Conservation (phyloP, 2,113 vertebrate genomes). For the Nibea albiflora region DNA sequence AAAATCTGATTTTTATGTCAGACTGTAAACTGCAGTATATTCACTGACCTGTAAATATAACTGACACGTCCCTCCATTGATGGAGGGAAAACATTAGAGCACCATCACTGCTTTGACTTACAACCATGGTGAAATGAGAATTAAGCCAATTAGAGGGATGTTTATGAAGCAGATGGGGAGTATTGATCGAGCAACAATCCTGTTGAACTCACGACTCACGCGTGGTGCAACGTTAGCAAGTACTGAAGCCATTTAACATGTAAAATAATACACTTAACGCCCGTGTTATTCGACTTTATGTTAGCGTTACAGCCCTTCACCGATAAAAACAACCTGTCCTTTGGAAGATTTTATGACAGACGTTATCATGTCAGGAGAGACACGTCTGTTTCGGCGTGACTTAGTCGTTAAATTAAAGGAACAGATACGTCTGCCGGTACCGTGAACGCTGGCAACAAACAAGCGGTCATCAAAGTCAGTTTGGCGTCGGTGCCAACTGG, state of each 20-base stretch:
- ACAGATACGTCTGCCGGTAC: neutral
- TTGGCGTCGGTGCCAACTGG: constrained; percentile 3
- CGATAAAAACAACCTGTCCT: constrained; percentile 36
- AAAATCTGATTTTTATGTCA: neutral
- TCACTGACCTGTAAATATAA: neutral
- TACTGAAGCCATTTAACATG: neutral
- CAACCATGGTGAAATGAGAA: neutral
- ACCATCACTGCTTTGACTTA: neutral
- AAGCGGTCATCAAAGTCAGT: constrained; percentile 29
- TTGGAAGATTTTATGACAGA: constrained; percentile 1
- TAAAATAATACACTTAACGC: neutral
- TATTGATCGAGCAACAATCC: constrained; percentile 14
- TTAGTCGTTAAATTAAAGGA: neutral
- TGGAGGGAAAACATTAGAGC: neutral
- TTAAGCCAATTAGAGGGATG: neutral
- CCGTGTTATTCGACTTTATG: neutral
- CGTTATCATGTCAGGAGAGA: neutral
- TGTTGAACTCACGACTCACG: constrained; percentile 40
- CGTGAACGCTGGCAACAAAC: neutral
- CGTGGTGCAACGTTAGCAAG: constrained; percentile 3
- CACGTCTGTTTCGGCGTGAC: constrained; percentile 2
- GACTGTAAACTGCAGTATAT: neutral
- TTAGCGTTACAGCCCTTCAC: neutral
- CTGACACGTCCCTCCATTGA: neutral
- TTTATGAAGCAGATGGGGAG: neutral